A percentile compares a stretch with the other conserved stretches of the same genome.
These are phyloP conservation scores for Ploceus nigricollis DNA, from an alignment of 2,113 vertebrate species.

Conservation along the genomic window DNA sequence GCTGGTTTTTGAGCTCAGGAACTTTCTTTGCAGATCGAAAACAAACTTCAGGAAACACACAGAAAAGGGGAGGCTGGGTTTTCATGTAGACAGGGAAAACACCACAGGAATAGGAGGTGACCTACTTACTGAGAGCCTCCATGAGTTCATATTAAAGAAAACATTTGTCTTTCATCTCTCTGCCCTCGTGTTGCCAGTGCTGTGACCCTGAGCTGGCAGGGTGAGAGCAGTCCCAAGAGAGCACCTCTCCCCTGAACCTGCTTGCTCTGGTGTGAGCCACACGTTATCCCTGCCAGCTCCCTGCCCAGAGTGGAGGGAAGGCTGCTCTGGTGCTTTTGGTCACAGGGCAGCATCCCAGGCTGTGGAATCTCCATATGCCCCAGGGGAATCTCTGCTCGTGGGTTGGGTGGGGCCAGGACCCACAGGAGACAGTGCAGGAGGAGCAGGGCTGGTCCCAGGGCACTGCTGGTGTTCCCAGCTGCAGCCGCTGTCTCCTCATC, in stretches of 20 bases:
- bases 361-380: rapidly evolving
- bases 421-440: not conserved
- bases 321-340: not conserved
- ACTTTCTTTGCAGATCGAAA: not conserved
- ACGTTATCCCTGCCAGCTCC: not conserved
- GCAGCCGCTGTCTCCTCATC: not conserved
- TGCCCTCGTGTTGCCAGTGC: rapidly evolving
- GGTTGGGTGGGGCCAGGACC: not conserved
- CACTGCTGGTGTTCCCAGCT: not conserved
- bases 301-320: rapidly evolving
- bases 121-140: constrained; percentile 24
- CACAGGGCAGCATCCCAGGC: not conserved
- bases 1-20: not conserved
- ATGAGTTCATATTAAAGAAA: not conserved
- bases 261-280: not conserved
- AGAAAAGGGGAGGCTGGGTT: not conserved
- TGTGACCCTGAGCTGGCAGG: not conserved
- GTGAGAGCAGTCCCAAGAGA: not conserved
- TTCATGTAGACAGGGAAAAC: not conserved
- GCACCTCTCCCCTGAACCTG: not conserved
- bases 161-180: not conserved
- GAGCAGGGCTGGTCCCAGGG: not conserved
- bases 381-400: rapidly evolving
- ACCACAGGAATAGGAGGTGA: not conserved
- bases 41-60: constrained; percentile 28